Conservation (phyloP, 1,140 invertebrate genomes). For the Sesamia nonagrioides region DNA sequence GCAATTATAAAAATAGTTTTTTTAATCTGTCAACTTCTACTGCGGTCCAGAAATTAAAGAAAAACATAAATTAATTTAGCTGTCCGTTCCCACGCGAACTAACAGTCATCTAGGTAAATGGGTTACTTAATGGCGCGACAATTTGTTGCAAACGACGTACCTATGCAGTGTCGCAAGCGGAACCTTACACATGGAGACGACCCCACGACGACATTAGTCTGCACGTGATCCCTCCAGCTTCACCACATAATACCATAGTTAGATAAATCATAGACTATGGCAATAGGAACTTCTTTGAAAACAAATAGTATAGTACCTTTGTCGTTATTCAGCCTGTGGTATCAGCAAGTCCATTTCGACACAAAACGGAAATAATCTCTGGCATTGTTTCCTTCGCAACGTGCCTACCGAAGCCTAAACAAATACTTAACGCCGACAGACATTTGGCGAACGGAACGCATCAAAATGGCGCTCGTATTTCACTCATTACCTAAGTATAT, state of each 20-base stretch:
- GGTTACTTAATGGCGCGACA: constrained; percentile 21
- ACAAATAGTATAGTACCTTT: background rate
- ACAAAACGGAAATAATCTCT: constrained; percentile 21
- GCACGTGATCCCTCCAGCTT: background rate
- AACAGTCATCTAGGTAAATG: constrained; percentile 12
- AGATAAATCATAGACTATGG: constrained; percentile 12
- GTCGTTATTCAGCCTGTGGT: background rate
- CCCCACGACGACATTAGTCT: no score
- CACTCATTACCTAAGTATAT: constrained; percentile 34
- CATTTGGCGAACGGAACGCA: constrained; percentile 26
- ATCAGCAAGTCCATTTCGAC: constrained; percentile 4
- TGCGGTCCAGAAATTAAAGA: constrained; percentile 27
- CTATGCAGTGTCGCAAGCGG: background rate
- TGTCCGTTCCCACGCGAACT: constrained; percentile 35
- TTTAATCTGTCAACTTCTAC: constrained; percentile 12
- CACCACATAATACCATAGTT: background rate
- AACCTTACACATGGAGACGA: no score
- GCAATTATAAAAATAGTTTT: constrained; percentile 31
- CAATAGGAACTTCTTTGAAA: constrained; percentile 1
- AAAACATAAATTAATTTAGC: constrained; percentile 9
- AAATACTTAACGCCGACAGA: constrained; percentile 35
- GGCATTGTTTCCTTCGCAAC: constrained; percentile 3
- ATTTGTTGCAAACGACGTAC: background rate
- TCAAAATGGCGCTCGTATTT: constrained; percentile 25
- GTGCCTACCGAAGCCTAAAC: constrained; percentile 24